Evolutionary conservation across 2,113 vertebrate genomes (phyloP), one percentile per base, ranked within the genome.

Genomic region (Numenius arquata): DNA sequence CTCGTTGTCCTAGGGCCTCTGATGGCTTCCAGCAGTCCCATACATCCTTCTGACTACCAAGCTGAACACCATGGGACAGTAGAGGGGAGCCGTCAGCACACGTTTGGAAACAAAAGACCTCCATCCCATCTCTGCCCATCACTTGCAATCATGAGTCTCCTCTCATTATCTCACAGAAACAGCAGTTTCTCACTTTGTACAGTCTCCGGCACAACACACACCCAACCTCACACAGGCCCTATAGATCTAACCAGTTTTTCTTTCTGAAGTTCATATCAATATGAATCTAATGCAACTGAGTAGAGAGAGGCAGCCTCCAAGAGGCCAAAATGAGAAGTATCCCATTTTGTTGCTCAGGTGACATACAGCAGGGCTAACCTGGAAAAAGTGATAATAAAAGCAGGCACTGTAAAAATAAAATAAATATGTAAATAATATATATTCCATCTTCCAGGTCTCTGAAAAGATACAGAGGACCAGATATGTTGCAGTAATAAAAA

Each of bases 161-260:
- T 9, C 75, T 82, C 25, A 38, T 58, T 38, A 34, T 8, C 36
- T 89, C 63, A 41, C 25, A 91, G 36, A 79, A 56, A 8, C 2
- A n/a, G 34, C 5, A 7, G 13, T 47, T 94, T 79, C 56, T 88
- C 11, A 30, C 11, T 59, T 56, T 61, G 32, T 40, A 52, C 10
- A 45, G 12, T 47, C 12, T 27, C 10, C 68, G 40, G 23, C 29
- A 53, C 9, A 76, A 72, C 11, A 72, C 9, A 27, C 5, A 43
- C 3, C 8, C 12, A 17, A 20, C 36, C 13, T 75, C 22, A 52
- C 13, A 40, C 0, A 1, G 15, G 2, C 11, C 15, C 27, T 38
- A 13, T 22, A 65, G 17, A 32, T 23, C 6, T 12, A 72, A 56
- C 2, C 2, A 3, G 30, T 41, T 52, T 82, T 50, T 59, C 8